Percentiles rank a stretch among this genome's conserved stretches.
These are phyloP conservation scores for Synergus itoensis DNA, from an alignment of 2,888 invertebrate genomes.

Conservation along the genomic window DNA sequence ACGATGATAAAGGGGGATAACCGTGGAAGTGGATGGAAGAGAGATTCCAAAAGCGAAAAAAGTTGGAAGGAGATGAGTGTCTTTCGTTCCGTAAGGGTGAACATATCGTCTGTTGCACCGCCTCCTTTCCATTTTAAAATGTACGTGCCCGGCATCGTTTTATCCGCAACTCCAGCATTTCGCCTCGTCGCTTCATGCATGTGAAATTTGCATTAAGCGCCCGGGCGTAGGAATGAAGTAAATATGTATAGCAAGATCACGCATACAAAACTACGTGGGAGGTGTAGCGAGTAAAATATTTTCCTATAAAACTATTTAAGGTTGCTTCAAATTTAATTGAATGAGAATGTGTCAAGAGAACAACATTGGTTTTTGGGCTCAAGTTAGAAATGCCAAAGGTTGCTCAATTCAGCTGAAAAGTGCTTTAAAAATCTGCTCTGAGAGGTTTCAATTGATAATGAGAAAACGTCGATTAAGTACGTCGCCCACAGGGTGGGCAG, in stretches of 20 bases:
- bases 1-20: constrained; percentile 35
- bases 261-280: constrained; percentile 33
- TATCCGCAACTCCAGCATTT: constrained; percentile 38
- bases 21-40: neutral
- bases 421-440: neutral
- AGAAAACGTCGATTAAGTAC: constrained; percentile 25
- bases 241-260: constrained; percentile 26
- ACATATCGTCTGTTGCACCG: constrained; percentile 33
- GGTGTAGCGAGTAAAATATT: constrained; percentile 10
- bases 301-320: neutral
- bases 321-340: no score
- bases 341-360: no score
- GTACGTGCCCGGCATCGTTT: constrained; percentile 39
- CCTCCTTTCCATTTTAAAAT: constrained; percentile 38
- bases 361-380: no score
- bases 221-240: constrained; percentile 25
- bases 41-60: constrained; percentile 1
- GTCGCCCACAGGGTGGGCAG: neutral
- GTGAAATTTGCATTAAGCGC: constrained; percentile 37
- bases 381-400: neutral
- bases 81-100: constrained; percentile 34
- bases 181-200: constrained; percentile 40
- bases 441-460: constrained; percentile 26
- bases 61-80: constrained; percentile 9
- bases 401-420: neutral